These are phyloP conservation scores for Phymatocera aterrima DNA, from an alignment of 2,888 invertebrate species.

Conservation along the genomic window DNA sequence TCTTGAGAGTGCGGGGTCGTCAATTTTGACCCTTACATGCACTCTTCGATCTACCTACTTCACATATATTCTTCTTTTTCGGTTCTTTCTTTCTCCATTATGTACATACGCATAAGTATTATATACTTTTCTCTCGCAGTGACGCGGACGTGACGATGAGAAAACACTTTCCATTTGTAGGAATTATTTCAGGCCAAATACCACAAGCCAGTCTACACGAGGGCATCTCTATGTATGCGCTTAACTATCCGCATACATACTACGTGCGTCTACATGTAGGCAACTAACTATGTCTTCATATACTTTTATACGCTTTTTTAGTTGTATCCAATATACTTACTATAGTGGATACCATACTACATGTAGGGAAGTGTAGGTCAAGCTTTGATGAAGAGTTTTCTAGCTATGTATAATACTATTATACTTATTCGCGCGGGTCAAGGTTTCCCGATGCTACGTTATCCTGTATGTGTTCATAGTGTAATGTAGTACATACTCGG, in stretches of 20 bases:
- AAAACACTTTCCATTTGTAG: conserved; percentile 1
- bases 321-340: neutral
- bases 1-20: no score
- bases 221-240: no score
- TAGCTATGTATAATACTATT: neutral
- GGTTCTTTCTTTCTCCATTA: no score
- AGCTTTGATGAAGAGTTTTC: neutral
- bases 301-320: neutral
- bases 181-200: no score
- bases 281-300: neutral
- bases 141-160: neutral
- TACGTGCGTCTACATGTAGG: neutral
- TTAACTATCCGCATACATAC: no score
- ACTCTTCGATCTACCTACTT: no score
- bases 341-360: neutral
- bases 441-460: neutral
- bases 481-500: no score
- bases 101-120: no score
- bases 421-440: neutral
- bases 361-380: conserved; percentile 13
- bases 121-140: neutral
- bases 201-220: no score
- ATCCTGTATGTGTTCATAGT: no score
- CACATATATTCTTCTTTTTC: no score
- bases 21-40: no score